Base-by-base conservation (phyloP, 1,140 invertebrate species). In the Adelges cooleyi region DNA sequence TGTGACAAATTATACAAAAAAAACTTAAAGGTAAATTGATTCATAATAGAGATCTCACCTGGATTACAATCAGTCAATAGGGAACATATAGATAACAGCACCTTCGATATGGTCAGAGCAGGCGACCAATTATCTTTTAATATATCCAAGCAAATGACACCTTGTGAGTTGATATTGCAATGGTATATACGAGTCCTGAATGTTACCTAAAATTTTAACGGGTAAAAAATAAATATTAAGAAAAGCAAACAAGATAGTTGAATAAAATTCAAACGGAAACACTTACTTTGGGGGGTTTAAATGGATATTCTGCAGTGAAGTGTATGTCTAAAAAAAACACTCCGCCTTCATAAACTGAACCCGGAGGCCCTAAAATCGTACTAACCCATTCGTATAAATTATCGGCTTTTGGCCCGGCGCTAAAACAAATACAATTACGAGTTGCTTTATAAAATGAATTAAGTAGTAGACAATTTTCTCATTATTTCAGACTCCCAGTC, bases 321-420 rank as follows among this genome's bases (percentile, higher is more conserved):
- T 95, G 92, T 73, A 96, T 95, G 74, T 95, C 92, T 48, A 95
- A 78, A 77, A 95, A 95, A 77, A 96, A 96, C 0, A 95, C 90
- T 56, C 92, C 92, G 67, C 92, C 92, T 77, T 94, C 91, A 73
- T 95, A 95, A 3, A 94, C 90, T 27, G 90, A 94, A 3, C 91
- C 90, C 38, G 89, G 87, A 53, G 95, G 94, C 10, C 95, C 95
- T 53, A 97, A 77, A 70, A 98, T 97, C 23, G 92, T 97, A 1
- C 93, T 95, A 1, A 95, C 92, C 95, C 95, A 98, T 78, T 97
- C 93, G 75, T 95, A 97, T 46, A 97, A 80, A 77, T 97, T 96
- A 75, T 97, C 94, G 27, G 91, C 92, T 78, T 96, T 97, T 1
- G 94, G 94, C 1, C 92, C 93, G 65, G 94, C 95, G 80, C 92